Evolutionary conservation across 2,797 vertebrate genomes (phyloP).

Genomic region (Acanthopagrus latus): DNA sequence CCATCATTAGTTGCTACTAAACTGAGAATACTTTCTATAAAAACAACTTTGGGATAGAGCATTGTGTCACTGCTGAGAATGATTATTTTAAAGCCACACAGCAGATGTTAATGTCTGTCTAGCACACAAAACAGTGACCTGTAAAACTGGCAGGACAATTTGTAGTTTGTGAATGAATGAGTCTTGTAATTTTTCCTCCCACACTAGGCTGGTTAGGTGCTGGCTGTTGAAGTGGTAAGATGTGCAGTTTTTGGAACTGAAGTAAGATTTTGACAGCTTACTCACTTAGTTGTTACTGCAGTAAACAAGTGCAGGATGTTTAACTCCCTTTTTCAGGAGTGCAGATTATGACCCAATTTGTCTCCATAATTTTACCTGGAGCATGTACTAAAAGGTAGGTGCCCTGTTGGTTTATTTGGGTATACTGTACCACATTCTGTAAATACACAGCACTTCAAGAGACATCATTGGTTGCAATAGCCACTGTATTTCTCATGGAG

Average conservation of each 20-base stretch:
- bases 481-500: slow-evolving; percentile 24
- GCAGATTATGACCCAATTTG: slow-evolving; percentile 8
- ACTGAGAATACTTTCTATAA: slow-evolving; percentile 32
- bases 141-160: neutral
- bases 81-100: slow-evolving; percentile 2
- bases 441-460: neutral
- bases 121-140: slow-evolving; percentile 12
- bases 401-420: neutral
- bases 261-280: slow-evolving; percentile 16
- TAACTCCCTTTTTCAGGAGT: neutral
- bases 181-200: neutral
- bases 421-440: neutral
- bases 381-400: slow-evolving; percentile 7
- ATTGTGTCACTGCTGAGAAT: slow-evolving; percentile 6
- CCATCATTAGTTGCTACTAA: slow-evolving; percentile 44
- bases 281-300: slow-evolving; percentile 4
- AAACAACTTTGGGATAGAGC: slow-evolving; percentile 46
- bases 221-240: neutral
- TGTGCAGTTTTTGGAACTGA: slow-evolving; percentile 8
- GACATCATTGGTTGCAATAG: slow-evolving; percentile 31
- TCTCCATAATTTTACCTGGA: slow-evolving; percentile 1
- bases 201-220: neutral
- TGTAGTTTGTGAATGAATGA: neutral
- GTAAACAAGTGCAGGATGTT: slow-evolving; percentile 3
- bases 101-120: neutral